These are phyloP conservation scores for Uropetala carovei DNA, from an alignment of 2,888 invertebrate species.

Conservation along the genomic window DNA sequence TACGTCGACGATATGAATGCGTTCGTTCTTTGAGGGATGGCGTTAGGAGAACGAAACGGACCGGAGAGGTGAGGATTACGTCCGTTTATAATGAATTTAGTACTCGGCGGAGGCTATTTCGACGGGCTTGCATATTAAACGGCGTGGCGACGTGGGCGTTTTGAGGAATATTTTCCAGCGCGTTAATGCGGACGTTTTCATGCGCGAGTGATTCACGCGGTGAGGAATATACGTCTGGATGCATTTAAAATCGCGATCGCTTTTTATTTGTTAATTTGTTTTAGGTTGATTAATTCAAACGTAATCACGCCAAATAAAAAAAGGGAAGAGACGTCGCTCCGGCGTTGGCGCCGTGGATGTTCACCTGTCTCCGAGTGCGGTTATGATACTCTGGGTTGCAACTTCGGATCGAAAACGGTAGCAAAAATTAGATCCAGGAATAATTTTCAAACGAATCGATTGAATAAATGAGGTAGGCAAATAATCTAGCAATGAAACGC, in stretches of 20 bases:
- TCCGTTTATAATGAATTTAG: background rate
- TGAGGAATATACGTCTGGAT: background rate
- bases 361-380: background rate
- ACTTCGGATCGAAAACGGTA: background rate
- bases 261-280: background rate
- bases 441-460: background rate
- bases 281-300: background rate
- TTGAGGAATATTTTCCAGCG: background rate
- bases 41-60: background rate
- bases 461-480: too few species aligned
- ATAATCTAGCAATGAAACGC: too few species aligned
- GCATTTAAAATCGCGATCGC: background rate
- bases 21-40: background rate
- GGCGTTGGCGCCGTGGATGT: background rate
- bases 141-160: background rate
- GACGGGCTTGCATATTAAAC: background rate
- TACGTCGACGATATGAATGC: background rate
- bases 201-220: slow-evolving; percentile 1
- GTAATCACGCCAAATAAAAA: background rate
- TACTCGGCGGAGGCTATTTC: background rate
- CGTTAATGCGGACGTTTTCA: background rate
- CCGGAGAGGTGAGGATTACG: slow-evolving; percentile 13
- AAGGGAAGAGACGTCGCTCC: background rate
- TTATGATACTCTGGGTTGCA: background rate
- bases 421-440: background rate